Percentiles rank a stretch among this genome's conserved stretches.
Evolutionary conservation across 2,888 invertebrate species (phyloP).

Genomic region (Taphrorychus bicolor): DNA sequence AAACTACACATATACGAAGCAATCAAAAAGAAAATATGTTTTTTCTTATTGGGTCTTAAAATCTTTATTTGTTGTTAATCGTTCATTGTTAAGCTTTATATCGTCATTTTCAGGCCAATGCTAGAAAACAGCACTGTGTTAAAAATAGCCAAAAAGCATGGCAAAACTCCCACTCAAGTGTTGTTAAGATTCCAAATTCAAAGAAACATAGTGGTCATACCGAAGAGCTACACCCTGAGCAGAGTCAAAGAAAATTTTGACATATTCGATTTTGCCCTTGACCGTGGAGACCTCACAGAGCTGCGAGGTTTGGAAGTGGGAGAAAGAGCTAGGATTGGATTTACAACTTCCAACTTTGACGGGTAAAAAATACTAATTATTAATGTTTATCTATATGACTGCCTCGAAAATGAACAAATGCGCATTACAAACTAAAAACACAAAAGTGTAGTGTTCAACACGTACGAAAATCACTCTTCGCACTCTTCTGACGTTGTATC

Average conservation of each 20-base stretch:
- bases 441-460: no score
- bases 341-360: background rate
- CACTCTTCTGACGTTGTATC: no score
- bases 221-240: slow-evolving; percentile 76
- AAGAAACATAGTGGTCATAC: slow-evolving; percentile 74
- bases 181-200: slow-evolving; percentile 74
- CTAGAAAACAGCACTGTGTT: slow-evolving; percentile 57
- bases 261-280: slow-evolving; percentile 72
- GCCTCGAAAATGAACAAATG: no score
- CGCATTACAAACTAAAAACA: no score
- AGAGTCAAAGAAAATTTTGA: slow-evolving; percentile 78
- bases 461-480: no score
- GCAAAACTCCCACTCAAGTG: slow-evolving; percentile 76
- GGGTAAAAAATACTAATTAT: no score
- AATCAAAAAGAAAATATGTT: no score
- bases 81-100: no score
- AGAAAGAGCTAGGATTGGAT: slow-evolving; percentile 13
- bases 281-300: slow-evolving; percentile 44
- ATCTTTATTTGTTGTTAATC: no score
- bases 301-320: slow-evolving; percentile 61
- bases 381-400: no score
- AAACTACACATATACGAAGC: no score
- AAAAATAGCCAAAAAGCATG: slow-evolving; percentile 61
- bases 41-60: no score
- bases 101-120: background rate